Evolutionary conservation across 2,797 vertebrate species (phyloP).

Genomic region (Sebastes paucispinis): DNA sequence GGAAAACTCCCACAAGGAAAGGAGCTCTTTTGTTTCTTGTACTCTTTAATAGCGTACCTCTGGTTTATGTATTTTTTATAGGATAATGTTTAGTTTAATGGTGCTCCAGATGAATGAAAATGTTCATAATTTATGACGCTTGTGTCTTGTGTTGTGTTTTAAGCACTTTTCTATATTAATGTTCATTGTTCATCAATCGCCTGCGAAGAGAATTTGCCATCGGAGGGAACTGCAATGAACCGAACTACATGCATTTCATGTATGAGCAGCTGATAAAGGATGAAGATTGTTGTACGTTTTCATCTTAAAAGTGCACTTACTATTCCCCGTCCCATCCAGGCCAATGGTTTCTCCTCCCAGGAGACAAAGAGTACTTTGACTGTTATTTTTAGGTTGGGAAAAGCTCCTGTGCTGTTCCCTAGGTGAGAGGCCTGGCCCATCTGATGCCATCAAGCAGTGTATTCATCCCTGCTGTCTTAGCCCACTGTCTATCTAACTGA

Average conservation of each 20-base stretch:
- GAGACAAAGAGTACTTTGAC: slow-evolving; percentile 63
- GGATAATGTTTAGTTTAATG: slow-evolving; percentile 41
- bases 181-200: slow-evolving; percentile 38
- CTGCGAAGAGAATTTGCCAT: slow-evolving; percentile 1
- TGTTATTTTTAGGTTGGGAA: slow-evolving; percentile 77
- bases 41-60: slow-evolving; percentile 29
- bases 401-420: slow-evolving; percentile 71
- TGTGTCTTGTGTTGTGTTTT: slow-evolving; percentile 21
- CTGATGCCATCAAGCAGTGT: slow-evolving; percentile 53
- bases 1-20: background rate
- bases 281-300: slow-evolving; percentile 46
- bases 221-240: background rate
- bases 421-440: slow-evolving; percentile 69
- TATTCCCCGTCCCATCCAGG: slow-evolving; percentile 68
- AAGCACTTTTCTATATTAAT: slow-evolving; percentile 40
- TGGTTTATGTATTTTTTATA: slow-evolving; percentile 56
- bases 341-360: slow-evolving; percentile 59
- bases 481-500: background rate
- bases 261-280: slow-evolving; percentile 34
- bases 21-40: slow-evolving; percentile 15
- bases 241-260: slow-evolving; percentile 15
- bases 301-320: slow-evolving; percentile 63
- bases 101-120: slow-evolving; percentile 32
- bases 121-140: slow-evolving; percentile 58
- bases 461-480: slow-evolving; percentile 21